Base-by-base conservation (phyloP, 2,113 vertebrate species). In the Corapipo altera region DNA sequence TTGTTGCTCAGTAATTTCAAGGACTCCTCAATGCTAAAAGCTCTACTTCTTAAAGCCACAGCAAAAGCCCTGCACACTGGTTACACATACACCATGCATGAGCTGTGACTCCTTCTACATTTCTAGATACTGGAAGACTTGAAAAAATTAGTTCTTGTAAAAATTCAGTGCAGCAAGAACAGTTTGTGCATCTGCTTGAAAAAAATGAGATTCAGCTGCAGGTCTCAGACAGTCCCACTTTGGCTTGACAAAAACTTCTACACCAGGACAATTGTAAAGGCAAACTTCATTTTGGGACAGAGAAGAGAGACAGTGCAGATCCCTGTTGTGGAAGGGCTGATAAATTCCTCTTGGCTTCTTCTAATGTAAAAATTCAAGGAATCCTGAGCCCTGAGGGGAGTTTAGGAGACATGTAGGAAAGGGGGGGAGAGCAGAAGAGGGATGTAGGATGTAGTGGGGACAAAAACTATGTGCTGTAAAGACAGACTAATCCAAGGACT, bases 351-450 rank as follows among this genome's bases (percentile, higher is more conserved):
- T 70, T 85, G 80, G 73, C 70, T 89, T 93, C 58, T 58, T 82
- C 84, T 82, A 62, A 72, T 91, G 86, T 89, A 97, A 96, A 95
- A 96, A 97, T 97, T 93, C 26, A 24, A 95, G 81, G 94, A 96
- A 96, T 96, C 74, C 85, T 85, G 87, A 96, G 91, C 95, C 91
- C 89, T 67, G 78, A 91, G 87, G 95, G 93, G 54, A 71, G 14
- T 83, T 95, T 48, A 94, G 75, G 94, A 96, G 94, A 96, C 86
- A 73, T 92, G 59, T 89, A 96, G 94, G 84, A 91, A 95, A 74
- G 54, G 27, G 64, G 73, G 22, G 55, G 69, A 32, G 72, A 92
- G 39, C n/a, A 61, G 37, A 26, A 88, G 80, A 64, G 28, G 69
- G 65, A 19, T 37, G 76, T 58, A 86, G 93, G 85, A 95, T 92